phyloP scores from a whole-genome alignment of 2,113 vertebrate species.

The Hemichromis elongatus region DNA sequence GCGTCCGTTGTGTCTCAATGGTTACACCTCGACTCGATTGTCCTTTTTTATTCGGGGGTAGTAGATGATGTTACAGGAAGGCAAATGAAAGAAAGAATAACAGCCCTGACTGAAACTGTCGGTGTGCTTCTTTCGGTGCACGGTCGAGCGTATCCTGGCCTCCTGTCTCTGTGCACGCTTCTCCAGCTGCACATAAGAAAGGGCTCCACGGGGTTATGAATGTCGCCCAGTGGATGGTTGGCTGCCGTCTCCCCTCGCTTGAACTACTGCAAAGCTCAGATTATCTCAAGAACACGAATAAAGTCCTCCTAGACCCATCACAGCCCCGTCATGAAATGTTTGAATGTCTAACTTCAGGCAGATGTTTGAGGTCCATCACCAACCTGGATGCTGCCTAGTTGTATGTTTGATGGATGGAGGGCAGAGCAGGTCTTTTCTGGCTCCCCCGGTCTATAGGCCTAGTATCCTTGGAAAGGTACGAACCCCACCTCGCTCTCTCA shows the following conservation, averaged over 20 bases:
- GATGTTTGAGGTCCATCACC: no score
- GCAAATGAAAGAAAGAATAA: no score
- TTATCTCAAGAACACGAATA: background rate
- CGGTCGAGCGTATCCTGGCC: background rate
- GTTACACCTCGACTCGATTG: no score
- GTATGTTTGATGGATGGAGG: no score
- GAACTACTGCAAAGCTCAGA: background rate
- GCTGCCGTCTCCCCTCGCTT: background rate
- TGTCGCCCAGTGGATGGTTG: background rate
- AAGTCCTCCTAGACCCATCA: no score
- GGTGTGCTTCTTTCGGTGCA: background rate
- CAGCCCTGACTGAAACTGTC: no score
- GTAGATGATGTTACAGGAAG: background rate
- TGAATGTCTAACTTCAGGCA: no score
- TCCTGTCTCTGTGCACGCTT: background rate
- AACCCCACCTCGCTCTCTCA: rapidly evolving
- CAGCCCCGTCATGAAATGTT: no score
- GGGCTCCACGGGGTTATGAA: background rate
- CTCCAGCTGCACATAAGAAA: background rate
- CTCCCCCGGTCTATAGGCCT: background rate
- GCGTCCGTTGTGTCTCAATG: no score
- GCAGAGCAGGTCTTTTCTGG: background rate
- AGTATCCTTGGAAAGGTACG: background rate
- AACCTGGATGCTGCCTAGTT: background rate
- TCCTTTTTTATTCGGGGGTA: no score